Percentiles rank a stretch among this genome's conserved stretches.
phyloP scores from a whole-genome alignment of 2,888 invertebrate genomes.

The Pammene fasciana region DNA sequence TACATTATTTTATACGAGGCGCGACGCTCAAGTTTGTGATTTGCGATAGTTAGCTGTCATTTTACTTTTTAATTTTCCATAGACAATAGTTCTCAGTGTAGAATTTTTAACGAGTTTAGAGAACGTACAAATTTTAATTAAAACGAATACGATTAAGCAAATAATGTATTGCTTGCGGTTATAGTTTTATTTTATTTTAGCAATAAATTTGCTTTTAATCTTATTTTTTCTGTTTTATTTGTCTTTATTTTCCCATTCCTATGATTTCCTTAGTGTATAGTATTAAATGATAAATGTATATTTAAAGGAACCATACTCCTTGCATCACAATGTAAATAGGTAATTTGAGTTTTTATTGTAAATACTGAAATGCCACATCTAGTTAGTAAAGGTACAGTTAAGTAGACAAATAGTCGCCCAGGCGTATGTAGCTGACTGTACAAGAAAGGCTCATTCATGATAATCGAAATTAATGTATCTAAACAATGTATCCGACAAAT shows the following conservation, averaged over 20 bases:
- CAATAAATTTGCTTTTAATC: slow-evolving; percentile 83
- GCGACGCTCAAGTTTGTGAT: slow-evolving; percentile 72
- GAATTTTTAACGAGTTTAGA: slow-evolving; percentile 52
- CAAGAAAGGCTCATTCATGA: slow-evolving; percentile 57
- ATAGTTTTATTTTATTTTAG: slow-evolving; percentile 82
- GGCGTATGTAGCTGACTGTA: slow-evolving; percentile 47
- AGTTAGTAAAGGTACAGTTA: slow-evolving; percentile 57
- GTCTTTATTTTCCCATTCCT: slow-evolving; percentile 56
- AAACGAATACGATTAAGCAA: slow-evolving; percentile 70
- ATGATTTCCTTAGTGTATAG: slow-evolving; percentile 53
- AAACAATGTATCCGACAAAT: slow-evolving; percentile 63
- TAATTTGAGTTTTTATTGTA: slow-evolving; percentile 65
- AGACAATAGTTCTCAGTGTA: slow-evolving; percentile 39
- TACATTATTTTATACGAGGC: slow-evolving; percentile 67
- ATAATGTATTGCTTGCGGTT: slow-evolving; percentile 78
- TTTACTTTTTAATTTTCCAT: slow-evolving; percentile 51
- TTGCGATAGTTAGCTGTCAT: slow-evolving; percentile 53
- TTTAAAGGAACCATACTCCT: slow-evolving; percentile 82
- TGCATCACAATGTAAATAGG: slow-evolving; percentile 77
- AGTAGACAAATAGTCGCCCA: slow-evolving; percentile 64
- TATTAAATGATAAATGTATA: slow-evolving; percentile 67
- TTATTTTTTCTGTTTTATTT: slow-evolving; percentile 75
- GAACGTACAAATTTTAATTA: slow-evolving; percentile 73
- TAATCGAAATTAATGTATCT: slow-evolving; percentile 71
- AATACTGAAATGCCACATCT: slow-evolving; percentile 65